These are phyloP conservation scores for Tipula lateralis DNA, from an alignment of 2,888 invertebrate species.

Conservation along the genomic window DNA sequence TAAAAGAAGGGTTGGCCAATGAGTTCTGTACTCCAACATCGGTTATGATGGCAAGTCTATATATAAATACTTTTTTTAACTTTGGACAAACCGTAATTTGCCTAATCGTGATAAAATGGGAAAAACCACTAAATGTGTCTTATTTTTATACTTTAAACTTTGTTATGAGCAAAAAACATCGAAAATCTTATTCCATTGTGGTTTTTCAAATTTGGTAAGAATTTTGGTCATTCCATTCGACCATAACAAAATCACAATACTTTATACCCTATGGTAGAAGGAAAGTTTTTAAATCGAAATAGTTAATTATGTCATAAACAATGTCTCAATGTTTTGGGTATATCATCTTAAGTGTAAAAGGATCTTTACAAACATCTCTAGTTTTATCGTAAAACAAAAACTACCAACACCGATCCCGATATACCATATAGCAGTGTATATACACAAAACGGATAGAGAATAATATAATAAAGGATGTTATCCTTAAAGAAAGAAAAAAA, in stretches of 20 bases:
- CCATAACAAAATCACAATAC: not conserved
- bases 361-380: not conserved
- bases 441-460: not conserved
- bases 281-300: not conserved
- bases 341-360: not conserved
- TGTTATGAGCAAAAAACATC: not conserved
- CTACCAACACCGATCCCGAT: not conserved
- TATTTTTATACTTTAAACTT: not conserved
- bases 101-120: not conserved
- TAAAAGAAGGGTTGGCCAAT: too few relatives aligned
- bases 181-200: not conserved
- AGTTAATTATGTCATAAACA: not conserved
- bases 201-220: not conserved
- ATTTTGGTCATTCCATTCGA: not conserved
- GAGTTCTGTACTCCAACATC: too few relatives aligned
- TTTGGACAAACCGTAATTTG: not conserved
- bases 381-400: not conserved
- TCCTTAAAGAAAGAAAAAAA: not conserved
- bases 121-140: not conserved
- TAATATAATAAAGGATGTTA: not conserved
- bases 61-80: not conserved
- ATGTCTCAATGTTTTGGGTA: not conserved
- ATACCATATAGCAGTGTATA: not conserved
- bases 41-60: too few relatives aligned
- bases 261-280: not conserved